A percentile compares a stretch with the other conserved stretches of the same genome.
phyloP scores from a whole-genome alignment of 30 jellyfish, hydroid and myxozoan genomes.

The Turritopsis dohrnii region DNA sequence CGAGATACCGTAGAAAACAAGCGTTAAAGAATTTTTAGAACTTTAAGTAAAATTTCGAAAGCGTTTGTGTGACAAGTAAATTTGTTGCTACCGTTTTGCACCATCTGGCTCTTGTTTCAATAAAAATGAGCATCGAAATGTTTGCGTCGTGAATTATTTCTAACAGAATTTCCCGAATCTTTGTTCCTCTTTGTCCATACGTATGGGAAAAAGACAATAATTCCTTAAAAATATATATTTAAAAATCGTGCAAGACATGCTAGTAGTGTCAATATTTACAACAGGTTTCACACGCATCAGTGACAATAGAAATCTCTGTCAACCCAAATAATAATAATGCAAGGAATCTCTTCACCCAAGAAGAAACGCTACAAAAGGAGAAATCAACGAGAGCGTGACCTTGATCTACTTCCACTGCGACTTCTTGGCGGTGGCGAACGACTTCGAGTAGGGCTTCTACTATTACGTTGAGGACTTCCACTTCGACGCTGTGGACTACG shows the following conservation, averaged over 20 bases:
- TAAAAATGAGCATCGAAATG: too few species aligned
- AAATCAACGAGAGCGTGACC: neutral
- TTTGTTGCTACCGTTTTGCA: too few species aligned
- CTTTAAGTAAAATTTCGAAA: too few species aligned
- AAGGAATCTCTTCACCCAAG: neutral
- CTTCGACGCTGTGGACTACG: neutral
- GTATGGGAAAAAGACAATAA: neutral
- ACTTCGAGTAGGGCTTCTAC: slow-evolving; percentile 6
- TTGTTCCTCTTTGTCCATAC: too few species aligned
- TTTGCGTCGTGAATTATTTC: too few species aligned
- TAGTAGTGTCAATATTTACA: neutral
- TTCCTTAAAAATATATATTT: neutral
- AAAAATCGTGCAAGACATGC: neutral
- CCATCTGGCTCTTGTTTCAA: too few species aligned
- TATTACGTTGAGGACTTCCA: neutral
- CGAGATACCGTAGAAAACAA: too few species aligned
- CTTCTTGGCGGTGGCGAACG: neutral
- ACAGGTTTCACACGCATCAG: neutral
- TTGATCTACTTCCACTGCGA: neutral
- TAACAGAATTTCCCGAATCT: too few species aligned
- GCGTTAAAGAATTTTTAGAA: too few species aligned
- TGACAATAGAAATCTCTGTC: neutral
- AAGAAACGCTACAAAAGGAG: neutral
- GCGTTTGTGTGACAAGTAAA: too few species aligned
- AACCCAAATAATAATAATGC: neutral